Base-by-base conservation (phyloP, 35 echinoderm and acorn worm species). In the Apostichopus japonicus region DNA sequence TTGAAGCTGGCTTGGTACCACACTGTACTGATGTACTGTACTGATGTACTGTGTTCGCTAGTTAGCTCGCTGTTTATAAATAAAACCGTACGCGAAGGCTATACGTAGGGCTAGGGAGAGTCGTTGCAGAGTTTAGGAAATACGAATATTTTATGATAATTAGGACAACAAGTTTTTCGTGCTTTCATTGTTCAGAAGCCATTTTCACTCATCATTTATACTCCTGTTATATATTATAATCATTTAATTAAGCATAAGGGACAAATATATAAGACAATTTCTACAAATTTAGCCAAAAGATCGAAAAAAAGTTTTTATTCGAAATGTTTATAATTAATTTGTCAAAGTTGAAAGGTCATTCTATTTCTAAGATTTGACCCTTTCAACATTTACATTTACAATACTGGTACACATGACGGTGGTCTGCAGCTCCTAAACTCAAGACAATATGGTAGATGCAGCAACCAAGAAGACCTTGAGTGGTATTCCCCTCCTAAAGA, bases 401-500 rank as follows among this genome's bases (percentile, higher is more conserved):
- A 61, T 13, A 61, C 57, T 61, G 57, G 57, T 61, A 13, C 57
- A 10, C 57, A 10, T 8, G 71, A 19, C n/a, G 14, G 6, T 2
- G 71, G 6, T 75, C 5, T 75, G 6, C 71, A 75, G 2, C 63
- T 11, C 63, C 7, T 15, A 75, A 23, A 19, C 22, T 19, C 6
- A 75, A 19, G 71, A 44, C 21, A 95, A 92, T 79, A 98, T 98
- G 97, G 97, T 98, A 4, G 97, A 98, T 56, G 95, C 95, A 5
- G 97, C 93, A 56, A 98, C 97, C 54, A 93, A 94, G 54, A 96
- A 98, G 82, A 93, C 97, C 16, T 86, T 98, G 6, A 96, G 93
- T 59, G 94, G 90, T 88, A 96, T 98, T 59, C 97, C 97, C 15
- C 88, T 98, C 14, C 78, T 98, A 52, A 98, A 98, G 90, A 98